Base-by-base conservation (phyloP, 53 echinoderm and acorn worm genomes). In the Zoroaster sp. region DNA sequence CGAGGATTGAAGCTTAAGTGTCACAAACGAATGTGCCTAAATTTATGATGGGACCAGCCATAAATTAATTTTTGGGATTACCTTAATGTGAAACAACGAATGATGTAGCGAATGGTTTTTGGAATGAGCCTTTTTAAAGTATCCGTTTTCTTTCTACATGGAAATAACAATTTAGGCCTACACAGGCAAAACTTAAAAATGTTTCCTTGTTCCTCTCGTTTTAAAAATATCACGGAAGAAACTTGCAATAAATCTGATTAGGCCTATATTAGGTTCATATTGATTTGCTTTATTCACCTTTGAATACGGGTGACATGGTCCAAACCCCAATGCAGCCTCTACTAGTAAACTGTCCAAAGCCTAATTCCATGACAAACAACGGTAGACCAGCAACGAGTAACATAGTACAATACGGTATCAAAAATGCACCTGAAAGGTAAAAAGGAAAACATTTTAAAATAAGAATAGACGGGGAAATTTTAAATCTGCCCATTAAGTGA, bases 301-400 rank as follows among this genome's bases (percentile, higher is more conserved):
- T 93, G 73, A 93, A 93, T 9, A 90, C 72, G 10, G 93, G 93
- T 18, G 93, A 91, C 32, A 93, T 72, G 76, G 82, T 71, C 93
- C 93, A 93, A 4, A 93, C 47, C 1, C 82, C 52, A 23, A 91
- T 77, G 74, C 75, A 74, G 12, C 93, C 91, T 12, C 88, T 75
- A 55, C 93, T 93, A 17, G 91, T 91, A 23, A 89, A 93, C 83
- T 93, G 93, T 4, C 93, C 93, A 68, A 93, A 90, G 30, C 93
- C 93, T 35, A 93, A 88, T 43, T 93, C 93, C 37, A 81, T 51
- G 6, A 88, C 82, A 47, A 93, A 93, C 91, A 93, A 39, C 2
- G 93, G 93, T 12, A 93, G 74, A 4, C 93, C 93, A 37, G 90
- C 90, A 34, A 72, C 47, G 10, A 89, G 25, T 40, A 89, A 40